phyloP scores from a whole-genome alignment of 2,797 vertebrate genomes.

The Notamacropus eugenii region DNA sequence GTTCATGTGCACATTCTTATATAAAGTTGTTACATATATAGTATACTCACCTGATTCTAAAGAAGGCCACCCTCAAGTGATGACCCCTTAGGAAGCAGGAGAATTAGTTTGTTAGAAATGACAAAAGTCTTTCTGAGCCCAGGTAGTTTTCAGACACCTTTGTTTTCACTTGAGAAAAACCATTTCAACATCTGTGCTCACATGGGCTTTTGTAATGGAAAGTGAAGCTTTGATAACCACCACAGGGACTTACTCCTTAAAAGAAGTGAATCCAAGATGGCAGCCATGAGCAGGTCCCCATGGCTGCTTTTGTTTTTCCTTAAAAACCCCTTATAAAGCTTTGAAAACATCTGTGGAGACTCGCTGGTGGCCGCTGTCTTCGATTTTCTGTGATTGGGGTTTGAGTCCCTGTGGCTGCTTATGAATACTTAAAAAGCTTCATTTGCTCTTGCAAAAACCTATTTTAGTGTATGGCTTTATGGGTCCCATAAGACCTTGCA shows the following conservation, averaged over 20 bases:
- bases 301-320: slow-evolving; percentile 78
- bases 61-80: background rate
- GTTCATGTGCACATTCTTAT: background rate
- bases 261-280: slow-evolving; percentile 78
- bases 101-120: slow-evolving; percentile 34
- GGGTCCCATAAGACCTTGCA: slow-evolving; percentile 80
- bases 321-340: slow-evolving; percentile 75
- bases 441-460: slow-evolving; percentile 59
- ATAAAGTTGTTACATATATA: background rate
- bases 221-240: slow-evolving; percentile 78
- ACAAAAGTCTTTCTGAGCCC: slow-evolving; percentile 26
- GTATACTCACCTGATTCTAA: background rate
- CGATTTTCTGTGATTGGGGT: slow-evolving; percentile 76
- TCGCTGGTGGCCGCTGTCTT: slow-evolving; percentile 77
- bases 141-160: slow-evolving; percentile 36
- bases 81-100: slow-evolving; percentile 10
- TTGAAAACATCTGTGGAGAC: slow-evolving; percentile 74
- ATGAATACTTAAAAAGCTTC: slow-evolving; percentile 73
- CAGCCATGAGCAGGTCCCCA: slow-evolving; percentile 74
- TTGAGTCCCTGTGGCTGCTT: slow-evolving; percentile 76
- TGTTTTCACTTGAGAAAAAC: slow-evolving; percentile 48
- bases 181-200: slow-evolving; percentile 56
- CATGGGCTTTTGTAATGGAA: slow-evolving; percentile 81
- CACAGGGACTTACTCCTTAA: slow-evolving; percentile 79
- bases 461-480: slow-evolving; percentile 76